Base-by-base conservation (phyloP, 2,113 vertebrate genomes). In the Bos indicus region DNA sequence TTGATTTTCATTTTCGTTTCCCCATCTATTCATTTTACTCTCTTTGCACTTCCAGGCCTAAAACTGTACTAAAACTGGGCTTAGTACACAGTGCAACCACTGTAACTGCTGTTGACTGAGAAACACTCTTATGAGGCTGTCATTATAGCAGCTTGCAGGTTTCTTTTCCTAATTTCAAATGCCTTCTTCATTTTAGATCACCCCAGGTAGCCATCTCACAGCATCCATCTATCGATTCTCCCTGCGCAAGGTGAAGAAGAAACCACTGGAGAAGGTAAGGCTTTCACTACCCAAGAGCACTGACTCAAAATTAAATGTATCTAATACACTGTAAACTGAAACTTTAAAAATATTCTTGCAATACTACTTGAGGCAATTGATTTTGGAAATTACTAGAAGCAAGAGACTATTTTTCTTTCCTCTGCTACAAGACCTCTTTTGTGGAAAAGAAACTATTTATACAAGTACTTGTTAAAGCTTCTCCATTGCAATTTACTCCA, bases 131-230 rank as follows among this genome's bases (percentile, higher is more conserved):
- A 84, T 84, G 78, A 71, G 9, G 54, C 26, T 0, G 59, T 93
- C 52, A 40, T 96, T 96, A 90, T 60, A 91, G 64, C 94, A 57
- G 48, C 82, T 77, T 64, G 19, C 40, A 95, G 56, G 40, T 93
- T 94, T 96, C 64, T 97, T 91, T 82, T 89, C 36, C 81, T 98
- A 98, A 98, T 98, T 97, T 97, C 97, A 96, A 98, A 96, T 98
- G 67, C 90, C 94, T 98, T 98, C 98, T 96, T 98, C 95, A 57
- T 99, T 98, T 96, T 96, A 99, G 98, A 97, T 97, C 83, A 96
- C 91, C 36, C 51, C 96, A 97, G 94, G 97, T 96, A 91, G 98
- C 95, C 85, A 95, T 97, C 94, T 98, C 96, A 96, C 57, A 94
- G 74, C 87, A 95, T 98, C 97, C 84, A 84, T 98, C 97, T 98